Evolutionary conservation across 2,113 vertebrate species (phyloP).

Genomic region (Scomber scombrus): DNA sequence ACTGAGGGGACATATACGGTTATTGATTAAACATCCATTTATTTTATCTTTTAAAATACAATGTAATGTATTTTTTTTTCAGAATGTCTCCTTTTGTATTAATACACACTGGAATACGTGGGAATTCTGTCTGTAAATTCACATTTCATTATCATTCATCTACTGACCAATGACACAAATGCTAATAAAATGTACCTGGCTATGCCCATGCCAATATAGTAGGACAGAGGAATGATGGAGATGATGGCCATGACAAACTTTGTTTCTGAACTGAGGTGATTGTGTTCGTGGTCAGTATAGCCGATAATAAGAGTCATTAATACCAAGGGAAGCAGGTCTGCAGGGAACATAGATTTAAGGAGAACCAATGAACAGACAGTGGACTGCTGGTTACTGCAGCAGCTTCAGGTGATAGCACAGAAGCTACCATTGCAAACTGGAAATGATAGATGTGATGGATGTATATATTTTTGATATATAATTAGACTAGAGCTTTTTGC

Average conservation of each 20-base stretch:
- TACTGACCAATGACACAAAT: background rate
- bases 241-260: conserved; percentile 87
- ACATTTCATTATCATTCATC: background rate
- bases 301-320: conserved; percentile 87
- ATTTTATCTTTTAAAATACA: no score
- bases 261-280: conserved; percentile 75
- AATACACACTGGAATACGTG: no score
- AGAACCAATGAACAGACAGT: conserved; percentile 26
- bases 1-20: conserved; percentile 66
- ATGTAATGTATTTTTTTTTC: no score
- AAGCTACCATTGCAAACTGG: no score
- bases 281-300: conserved; percentile 85
- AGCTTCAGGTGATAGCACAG: no score
- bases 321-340: conserved; percentile 89
- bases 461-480: no score
- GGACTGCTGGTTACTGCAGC: background rate
- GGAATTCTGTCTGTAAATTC: background rate
- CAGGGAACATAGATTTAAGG: conserved; percentile 70
- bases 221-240: conserved; percentile 92
- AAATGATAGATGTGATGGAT: no score
- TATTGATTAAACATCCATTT: background rate
- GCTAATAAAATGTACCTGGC: conserved; percentile 84
- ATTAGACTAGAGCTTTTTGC: no score
- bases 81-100: no score
- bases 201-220: conserved; percentile 94